Percentiles rank a stretch among this genome's conserved stretches.
Conservation (phyloP, 2,797 vertebrate species). For the Myripristis murdjan region DNA sequence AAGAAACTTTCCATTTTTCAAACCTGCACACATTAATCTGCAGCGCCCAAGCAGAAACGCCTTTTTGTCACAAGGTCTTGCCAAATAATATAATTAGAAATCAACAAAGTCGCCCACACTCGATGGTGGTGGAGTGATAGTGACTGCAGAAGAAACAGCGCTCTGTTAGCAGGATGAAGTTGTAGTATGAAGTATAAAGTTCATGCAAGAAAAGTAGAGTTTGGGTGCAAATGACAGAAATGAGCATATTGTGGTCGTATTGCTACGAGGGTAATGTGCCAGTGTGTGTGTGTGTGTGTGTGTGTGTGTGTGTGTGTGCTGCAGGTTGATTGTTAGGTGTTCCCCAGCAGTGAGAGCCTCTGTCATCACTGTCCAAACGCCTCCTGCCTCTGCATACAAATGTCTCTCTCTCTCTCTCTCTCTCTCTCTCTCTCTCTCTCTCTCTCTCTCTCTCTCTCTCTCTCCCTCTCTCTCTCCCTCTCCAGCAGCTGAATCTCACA, state of each 20-base stretch:
- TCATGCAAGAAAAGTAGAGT: no score
- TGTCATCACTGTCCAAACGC: conserved; percentile 75
- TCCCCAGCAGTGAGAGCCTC: conserved; percentile 68
- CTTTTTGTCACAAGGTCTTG: no score
- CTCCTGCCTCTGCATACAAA: conserved; percentile 55
- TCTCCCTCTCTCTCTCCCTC: conserved; percentile 7
- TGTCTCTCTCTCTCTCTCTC: conserved; percentile 25
- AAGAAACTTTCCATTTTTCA: no score
- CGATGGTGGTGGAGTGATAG: no score
- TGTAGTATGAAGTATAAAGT: no score
- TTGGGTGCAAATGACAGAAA: no score
- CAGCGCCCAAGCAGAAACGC: no score
- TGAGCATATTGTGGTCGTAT: neutral
- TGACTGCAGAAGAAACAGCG: no score
- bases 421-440: conserved; percentile 2
- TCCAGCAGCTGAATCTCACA: conserved; percentile 57
- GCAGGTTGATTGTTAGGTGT: conserved; percentile 69
- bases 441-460: conserved; percentile 10
- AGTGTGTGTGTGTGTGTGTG: conserved; percentile 28
- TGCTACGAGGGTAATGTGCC: conserved; percentile 8
- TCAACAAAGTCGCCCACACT: no score
- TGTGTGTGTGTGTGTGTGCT: conserved; percentile 14
- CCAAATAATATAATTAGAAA: no score
- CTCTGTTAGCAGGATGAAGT: no score
- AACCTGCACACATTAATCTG: no score